These are phyloP conservation scores for Manis javanica DNA, from an alignment of 2,797 vertebrate species.

Conservation along the genomic window DNA sequence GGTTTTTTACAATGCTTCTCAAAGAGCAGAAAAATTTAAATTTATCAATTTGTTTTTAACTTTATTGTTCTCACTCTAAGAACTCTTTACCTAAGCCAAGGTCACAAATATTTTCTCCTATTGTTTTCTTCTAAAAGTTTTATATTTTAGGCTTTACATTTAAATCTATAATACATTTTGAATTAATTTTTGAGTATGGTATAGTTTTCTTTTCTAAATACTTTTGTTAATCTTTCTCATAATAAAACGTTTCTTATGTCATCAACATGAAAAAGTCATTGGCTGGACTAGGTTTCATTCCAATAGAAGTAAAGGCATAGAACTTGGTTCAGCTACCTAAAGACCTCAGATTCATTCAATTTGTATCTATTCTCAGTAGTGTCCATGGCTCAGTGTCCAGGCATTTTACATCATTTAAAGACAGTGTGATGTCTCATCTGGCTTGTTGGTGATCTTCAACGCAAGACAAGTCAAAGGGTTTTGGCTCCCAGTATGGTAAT, in stretches of 20 bases:
- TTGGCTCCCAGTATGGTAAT: not conserved
- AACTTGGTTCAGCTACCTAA: not conserved
- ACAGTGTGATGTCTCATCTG: not conserved
- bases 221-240: constrained; percentile 12
- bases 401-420: not conserved
- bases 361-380: not conserved
- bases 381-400: not conserved
- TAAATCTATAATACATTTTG: not conserved
- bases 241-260: not conserved
- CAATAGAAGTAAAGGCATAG: not conserved
- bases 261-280: not conserved
- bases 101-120: not conserved
- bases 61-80: not conserved
- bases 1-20: not conserved
- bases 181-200: not conserved
- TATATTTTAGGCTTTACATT: not conserved
- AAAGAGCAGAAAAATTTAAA: not conserved
- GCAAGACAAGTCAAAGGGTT: not conserved
- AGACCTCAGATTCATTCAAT: not conserved
- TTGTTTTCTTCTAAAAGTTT: not conserved
- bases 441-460: not conserved
- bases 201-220: not conserved
- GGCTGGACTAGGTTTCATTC: not conserved
- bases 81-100: not conserved
- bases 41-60: constrained; percentile 17